Percentiles rank a stretch among this genome's conserved stretches.
Conservation (phyloP, 1,140 invertebrate species). For the Drosophila ananassae region DNA sequence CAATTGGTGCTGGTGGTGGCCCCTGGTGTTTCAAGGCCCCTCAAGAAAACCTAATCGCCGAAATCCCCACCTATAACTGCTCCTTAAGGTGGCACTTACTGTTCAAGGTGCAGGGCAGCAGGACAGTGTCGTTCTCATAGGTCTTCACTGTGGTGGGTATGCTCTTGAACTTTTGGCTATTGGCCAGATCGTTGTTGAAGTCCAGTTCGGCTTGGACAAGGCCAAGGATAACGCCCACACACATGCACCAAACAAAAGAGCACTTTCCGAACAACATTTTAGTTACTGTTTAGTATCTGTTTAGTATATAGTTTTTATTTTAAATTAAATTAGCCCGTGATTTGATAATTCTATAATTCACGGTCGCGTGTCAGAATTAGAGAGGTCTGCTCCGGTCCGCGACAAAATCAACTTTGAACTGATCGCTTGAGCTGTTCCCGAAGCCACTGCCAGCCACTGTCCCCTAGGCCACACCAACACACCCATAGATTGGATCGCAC, state of each 20-base stretch:
- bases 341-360: conserved; percentile 49
- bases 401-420: conserved; percentile 61
- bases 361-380: conserved; percentile 24
- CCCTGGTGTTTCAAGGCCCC: conserved; percentile 49
- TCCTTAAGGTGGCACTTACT: conserved; percentile 58
- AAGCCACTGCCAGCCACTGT: conserved; percentile 8
- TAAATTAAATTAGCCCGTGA: conserved; percentile 63
- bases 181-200: conserved; percentile 69
- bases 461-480: conserved; percentile 22
- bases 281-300: conserved; percentile 1
- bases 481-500: conserved; percentile 7
- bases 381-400: conserved; percentile 45
- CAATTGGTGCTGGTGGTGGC: conserved; percentile 51
- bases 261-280: conserved; percentile 29
- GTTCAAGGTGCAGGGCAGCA: conserved; percentile 88
- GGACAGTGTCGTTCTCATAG: conserved; percentile 89
- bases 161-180: conserved; percentile 85
- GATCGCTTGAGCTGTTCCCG: conserved; percentile 50
- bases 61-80: conserved; percentile 1
- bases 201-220: conserved; percentile 44
- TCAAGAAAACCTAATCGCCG: conserved; percentile 13
- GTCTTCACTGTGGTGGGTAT: conserved; percentile 89
- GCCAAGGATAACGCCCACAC: conserved; percentile 15
- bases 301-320: conserved; percentile 11
- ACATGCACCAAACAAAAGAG: conserved; percentile 29